phyloP scores from a whole-genome alignment of 2,888 invertebrate genomes.

The Prionchulus punctatus region DNA sequence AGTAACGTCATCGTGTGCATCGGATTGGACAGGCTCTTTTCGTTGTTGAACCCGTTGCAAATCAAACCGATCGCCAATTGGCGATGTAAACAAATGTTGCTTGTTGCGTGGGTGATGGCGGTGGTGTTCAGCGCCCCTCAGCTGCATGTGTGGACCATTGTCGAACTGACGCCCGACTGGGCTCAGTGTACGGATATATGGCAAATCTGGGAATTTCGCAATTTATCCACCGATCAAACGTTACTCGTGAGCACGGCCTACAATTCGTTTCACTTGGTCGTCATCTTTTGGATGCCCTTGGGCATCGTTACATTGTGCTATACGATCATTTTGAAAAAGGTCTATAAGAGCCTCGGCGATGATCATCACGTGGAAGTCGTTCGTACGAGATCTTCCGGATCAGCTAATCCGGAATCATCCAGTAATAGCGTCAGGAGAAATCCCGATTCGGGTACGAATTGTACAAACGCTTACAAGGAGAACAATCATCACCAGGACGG shows the following conservation, averaged over 20 bases:
- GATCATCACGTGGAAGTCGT: not conserved
- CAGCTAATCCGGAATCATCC: too few relatives aligned
- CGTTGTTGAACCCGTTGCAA: not conserved
- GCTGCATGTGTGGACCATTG: not conserved
- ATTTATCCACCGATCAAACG: not conserved
- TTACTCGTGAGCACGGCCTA: not conserved
- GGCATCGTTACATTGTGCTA: slow-evolving; percentile 1
- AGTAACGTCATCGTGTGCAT: slow-evolving; percentile 6
- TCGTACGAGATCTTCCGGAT: not conserved
- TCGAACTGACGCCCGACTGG: not conserved
- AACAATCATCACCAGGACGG: too few relatives aligned
- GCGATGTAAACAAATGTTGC: not conserved
- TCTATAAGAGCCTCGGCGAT: not conserved
- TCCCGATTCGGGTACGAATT: too few relatives aligned
- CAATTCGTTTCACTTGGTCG: slow-evolving; percentile 1
- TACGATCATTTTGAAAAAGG: not conserved
- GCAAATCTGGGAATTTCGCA: not conserved
- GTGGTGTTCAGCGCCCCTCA: slow-evolving; percentile 3
- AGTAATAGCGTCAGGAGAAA: too few relatives aligned
- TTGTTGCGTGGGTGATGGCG: not conserved
- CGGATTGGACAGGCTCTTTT: not conserved
- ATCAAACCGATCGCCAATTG: not conserved
- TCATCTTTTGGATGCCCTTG: slow-evolving; percentile 6
- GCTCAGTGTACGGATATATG: not conserved
- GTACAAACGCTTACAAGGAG: too few relatives aligned